A percentile compares a stretch with the other conserved stretches of the same genome.
Evolutionary conservation across 2,113 vertebrate species (phyloP).

Genomic region (Oceanodroma tethys): DNA sequence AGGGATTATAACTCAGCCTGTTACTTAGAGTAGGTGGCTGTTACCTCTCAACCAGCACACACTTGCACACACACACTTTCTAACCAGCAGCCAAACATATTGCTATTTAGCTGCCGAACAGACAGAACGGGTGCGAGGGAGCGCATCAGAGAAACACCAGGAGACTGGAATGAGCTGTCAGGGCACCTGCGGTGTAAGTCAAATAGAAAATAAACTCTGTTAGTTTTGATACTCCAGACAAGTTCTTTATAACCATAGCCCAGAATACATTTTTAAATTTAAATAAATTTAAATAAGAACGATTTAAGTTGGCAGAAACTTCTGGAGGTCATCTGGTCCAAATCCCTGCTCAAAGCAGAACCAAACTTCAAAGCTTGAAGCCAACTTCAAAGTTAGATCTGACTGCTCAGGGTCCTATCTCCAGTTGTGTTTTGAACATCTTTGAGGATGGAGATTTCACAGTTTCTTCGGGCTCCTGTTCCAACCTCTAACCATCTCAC

Average conservation of each 20-base stretch:
- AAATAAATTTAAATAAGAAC: too few relatives aligned
- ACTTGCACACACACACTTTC: rapidly evolving
- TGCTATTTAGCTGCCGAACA: background rate
- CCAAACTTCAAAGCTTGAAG: too few relatives aligned
- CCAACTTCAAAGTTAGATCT: too few relatives aligned
- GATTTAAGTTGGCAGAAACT: background rate
- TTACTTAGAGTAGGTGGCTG: background rate
- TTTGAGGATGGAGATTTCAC: background rate
- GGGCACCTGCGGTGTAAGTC: rapidly evolving
- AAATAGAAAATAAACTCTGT: background rate
- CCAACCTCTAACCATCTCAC: background rate
- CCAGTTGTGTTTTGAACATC: rapidly evolving
- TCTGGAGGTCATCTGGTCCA: too few relatives aligned
- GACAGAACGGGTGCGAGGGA: rapidly evolving
- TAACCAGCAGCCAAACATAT: background rate
- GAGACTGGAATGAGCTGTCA: rapidly evolving
- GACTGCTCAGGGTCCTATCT: background rate
- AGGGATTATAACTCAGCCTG: background rate
- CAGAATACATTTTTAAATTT: background rate
- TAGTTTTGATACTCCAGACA: background rate
- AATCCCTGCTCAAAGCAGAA: background rate
- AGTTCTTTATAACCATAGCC: background rate
- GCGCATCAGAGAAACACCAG: background rate
- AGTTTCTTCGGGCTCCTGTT: rapidly evolving
- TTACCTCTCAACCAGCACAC: background rate